Evolutionary conservation across 2,797 vertebrate species (phyloP), one percentile per base, ranked within the genome.

Genomic region (Gymnoscopelus braueri): DNA sequence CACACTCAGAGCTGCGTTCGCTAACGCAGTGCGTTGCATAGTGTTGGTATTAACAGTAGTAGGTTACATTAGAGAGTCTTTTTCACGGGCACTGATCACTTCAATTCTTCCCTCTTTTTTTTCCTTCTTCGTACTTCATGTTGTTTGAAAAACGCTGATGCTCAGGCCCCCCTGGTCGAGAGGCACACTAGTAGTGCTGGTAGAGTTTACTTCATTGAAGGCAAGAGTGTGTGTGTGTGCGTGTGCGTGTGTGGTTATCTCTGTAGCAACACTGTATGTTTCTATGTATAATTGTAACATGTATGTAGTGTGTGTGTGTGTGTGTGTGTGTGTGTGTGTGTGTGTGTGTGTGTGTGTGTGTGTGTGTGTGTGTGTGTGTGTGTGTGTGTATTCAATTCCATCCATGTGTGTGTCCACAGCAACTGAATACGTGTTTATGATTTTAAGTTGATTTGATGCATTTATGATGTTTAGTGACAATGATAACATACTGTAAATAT

Each of bases 1-100:
- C 56, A 9, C 63, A 58, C 58, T 63, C 69, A 0, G 61, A 67
- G 83, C 74, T 77, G 72, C 44, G 53, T 78, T 72, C 23, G 11
- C 71, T 47, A 3, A 56, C 50, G 49, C 48, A 5, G 4, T 29
- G 32, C 3, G 67, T 84, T 90, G 91, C 91, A 92, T 92, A 92
- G 89, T 86, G 87, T 86, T 84, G 60, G 39, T 44, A 39, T 63
- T 53, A 26, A 50, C 4, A 54, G 44, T 57, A 44, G 3, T 10
- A 50, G 60, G 44, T 59, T 29, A 35, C 15, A 69, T 12, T 1
- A 19, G 1, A 19, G 1, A 50, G 58, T 29, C n/a, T 26, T 11
- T 4, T 24, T 9, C 54, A 12, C 5, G 9, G 54, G 47, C 48
- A 66, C 26, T 14, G 3, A 44, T 55, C 67, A 13, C 51, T 14